Evolutionary conservation across 2,888 invertebrate species (phyloP), one percentile per base, ranked within the genome.

Genomic region (Megamerina dolium): DNA sequence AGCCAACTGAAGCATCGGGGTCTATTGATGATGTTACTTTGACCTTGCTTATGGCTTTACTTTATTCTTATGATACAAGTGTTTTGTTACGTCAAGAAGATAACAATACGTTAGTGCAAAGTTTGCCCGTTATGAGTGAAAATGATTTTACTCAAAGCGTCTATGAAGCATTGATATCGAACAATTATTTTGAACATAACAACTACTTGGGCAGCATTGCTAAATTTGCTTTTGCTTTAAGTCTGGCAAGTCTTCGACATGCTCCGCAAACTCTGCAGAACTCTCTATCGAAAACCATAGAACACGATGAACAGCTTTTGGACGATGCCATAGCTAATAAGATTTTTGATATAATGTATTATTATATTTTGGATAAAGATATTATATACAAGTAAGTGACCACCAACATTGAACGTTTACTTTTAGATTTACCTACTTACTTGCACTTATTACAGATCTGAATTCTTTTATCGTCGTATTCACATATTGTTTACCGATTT

Each of bases 401-500:
- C 9, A 16, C 26, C 6, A 8, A 23, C 6, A 8, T 6, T 23
- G 19, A 23, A 23, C 8, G 6, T 8, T 23, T 23, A 10, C 10
- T 23, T 23, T 23, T 23, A 23, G 10, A 8, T 10, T 10, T 6
- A 23, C 6, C 6, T 23, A 23, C 10, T 8, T 23, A 8, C 23
- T 5, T 8, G 8, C 14, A n/a, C n/a, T n/a, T 14, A n/a, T 43
- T 39, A 30, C 32, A 66, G 67, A 47, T 83, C 83, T 69, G 87
- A 90, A 69, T 92, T 90, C 66, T 86, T 90, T 61, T 77, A 87
- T 57, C 79, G 87, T 17, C 79, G 89, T 33, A 73, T 94, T 34
- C 95, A 96, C 72, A 77, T 81, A 13, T 74, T 95, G 8, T 76
- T 95, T 40, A 89, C 91, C 0, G 94, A 95, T 72, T 94, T 96